Base-by-base conservation (phyloP, 2,113 vertebrate species). In the Myiopsitta monachus region DNA sequence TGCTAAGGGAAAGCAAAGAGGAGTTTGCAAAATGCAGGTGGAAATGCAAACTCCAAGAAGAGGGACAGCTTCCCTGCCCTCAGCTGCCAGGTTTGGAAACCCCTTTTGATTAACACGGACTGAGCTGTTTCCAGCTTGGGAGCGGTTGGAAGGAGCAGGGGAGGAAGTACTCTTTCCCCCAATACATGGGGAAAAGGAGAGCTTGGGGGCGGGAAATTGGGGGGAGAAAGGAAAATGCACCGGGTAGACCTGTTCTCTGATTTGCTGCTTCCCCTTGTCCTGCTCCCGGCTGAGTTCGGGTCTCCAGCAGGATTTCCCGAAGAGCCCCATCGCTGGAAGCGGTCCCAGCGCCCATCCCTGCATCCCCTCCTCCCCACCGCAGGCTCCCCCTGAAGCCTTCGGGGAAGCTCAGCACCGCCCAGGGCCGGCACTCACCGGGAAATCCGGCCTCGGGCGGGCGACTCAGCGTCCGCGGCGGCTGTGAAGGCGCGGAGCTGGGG, bases 321-420 rank as follows among this genome's bases (percentile, higher is more conserved):
- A 27, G 21, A 74, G 14, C 63, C 31, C 30, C 2, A 0, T 23
- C 26, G 36, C 41, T 51, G 57, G 55, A 57, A 70, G 75, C 33
- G 10, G 12, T 24, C 57, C 38, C 77, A 33, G 33, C 21, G 14
- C 31, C 24, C 27, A 38, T 17, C 68, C n/a, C 10, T 1, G 30
- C 19, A 33, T 28, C 57, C 31, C 14, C 0, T 5, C 9, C 12
- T 27, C 38, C 12, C 26, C 3, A 0, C 30, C 31, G 54, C 49
- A 39, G 36, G 33, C 19, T 38, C 28, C 23, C 27, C 33, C 39
- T 0, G 3, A 54, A 49, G 16, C 39, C 77, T 22, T 26, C 15
- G 18, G 39, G 57, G 59, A 21, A 10, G 12, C 0, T 1, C 1
- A 0, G 75, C 61, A 46, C 11, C 13, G 0, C 59, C 68, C 38